Base-by-base conservation (phyloP, 2,888 invertebrate species). In the Heteromurus nitidus region DNA sequence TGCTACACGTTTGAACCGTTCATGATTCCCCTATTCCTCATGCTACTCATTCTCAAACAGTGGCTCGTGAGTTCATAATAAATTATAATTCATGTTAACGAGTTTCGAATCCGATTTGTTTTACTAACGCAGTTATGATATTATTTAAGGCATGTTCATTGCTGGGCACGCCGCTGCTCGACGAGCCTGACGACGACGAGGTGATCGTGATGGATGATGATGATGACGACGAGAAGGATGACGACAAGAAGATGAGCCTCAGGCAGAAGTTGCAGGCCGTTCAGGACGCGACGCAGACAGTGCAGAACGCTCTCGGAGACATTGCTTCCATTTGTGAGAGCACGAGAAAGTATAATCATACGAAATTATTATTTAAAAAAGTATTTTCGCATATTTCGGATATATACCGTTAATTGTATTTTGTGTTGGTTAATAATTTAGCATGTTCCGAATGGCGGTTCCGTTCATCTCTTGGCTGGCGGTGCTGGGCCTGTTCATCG, bases 1-100 rank as follows among this genome's bases (percentile, higher is more conserved):
- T 97, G 97, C 88, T 96, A 97, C 89, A 96, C 96, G 90, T 97
- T 98, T 89, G 95, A 99, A 89, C 94, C 97, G 88, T 99, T 96
- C 92, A 98, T 99, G 94, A 90, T 98, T 79, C 99, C 99, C 0
- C 91, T 95, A 2, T 91, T 93, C 13, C 91, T 97, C 26, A 91
- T 99, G 20, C 90, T 96, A 36, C 91, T 98, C 80, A 95, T 98
- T 88, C 90, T 94, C 84, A 91, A 94, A 90, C 93, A 93, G 88
- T 92, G 93, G 88, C 89, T 93, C 86, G 93, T 94, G 88, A 89
- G 91, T 88, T 36, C 9, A n/a, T 30, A 72, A 18, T 24, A 72
- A 28, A n/a, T n/a, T n/a, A n/a, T n/a, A n/a, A n/a, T n/a, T n/a
- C n/a, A n/a, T n/a, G n/a, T n/a, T n/a, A n/a, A n/a, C n/a, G n/a